Base-by-base conservation (phyloP, 2,797 vertebrate species). In the Ptychobarbus kaznakovi region DNA sequence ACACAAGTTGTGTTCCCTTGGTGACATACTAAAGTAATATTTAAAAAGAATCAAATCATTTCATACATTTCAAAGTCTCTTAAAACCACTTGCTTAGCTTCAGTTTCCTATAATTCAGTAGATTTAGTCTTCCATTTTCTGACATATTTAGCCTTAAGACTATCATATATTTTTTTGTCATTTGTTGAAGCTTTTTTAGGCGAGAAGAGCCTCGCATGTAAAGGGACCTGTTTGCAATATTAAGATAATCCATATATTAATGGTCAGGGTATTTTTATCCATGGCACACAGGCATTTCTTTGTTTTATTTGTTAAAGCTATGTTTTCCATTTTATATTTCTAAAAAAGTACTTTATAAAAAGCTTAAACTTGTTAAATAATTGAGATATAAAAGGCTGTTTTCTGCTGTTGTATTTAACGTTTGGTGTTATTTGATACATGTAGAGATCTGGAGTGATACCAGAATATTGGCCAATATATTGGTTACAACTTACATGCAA, bases 1-100 rank as follows among this genome's bases (percentile, higher is more conserved):
- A 82, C 40, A 73, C 69, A 73, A 73, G 53, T 51, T 66, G 25
- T 38, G 81, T 85, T 85, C 15, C 83, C 83, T 73, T 85, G 83
- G 83, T 85, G 83, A 85, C 42, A 72, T 56, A 38, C 22, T 56
- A 10, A 28, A 79, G 74, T 84, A 70, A 32, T 79, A 78, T 84
- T 61, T 70, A 11, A 70, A 66, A 74, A 65, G 6, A 84, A 84
- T 32, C 38, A 38, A 76, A 66, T 1, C 49, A 32, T 81, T 70
- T 44, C 0, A 73, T 61, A 20, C 4, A 4, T 15, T 40, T 83
- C 42, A 28, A 16, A 49, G 15, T 38, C 5, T 76, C 11, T 53
- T 49, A 66, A 49, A 56, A 35, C 10, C 61, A 28, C 10, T 32
- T 77, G n/a, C 13, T 56, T 78, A 12, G 7, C 35, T 44, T 84